These are phyloP conservation scores for Aspidapion aeneum DNA, from an alignment of 2,888 invertebrate genomes.

Conservation along the genomic window DNA sequence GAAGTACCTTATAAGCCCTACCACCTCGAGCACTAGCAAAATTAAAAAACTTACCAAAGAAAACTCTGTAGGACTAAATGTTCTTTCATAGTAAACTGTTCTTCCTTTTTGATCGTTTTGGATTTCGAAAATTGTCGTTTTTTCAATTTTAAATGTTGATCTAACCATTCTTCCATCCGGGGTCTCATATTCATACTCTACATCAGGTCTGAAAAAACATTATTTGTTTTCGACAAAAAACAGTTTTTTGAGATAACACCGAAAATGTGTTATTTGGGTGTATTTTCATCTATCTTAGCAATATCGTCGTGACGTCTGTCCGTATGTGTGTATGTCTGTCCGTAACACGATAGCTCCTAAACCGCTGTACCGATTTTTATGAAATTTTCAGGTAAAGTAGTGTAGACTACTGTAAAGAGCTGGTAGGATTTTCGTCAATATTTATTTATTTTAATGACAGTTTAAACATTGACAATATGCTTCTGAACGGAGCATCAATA, in stretches of 20 bases:
- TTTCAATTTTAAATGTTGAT: neutral
- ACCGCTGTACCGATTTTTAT: neutral
- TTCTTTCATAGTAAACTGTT: neutral
- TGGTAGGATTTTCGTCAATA: no score
- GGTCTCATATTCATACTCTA: neutral
- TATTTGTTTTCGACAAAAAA: no score
- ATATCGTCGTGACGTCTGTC: neutral
- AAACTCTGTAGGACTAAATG: neutral
- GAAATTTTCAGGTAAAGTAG: neutral
- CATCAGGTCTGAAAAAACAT: neutral
- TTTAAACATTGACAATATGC: no score
- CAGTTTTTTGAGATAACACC: no score
- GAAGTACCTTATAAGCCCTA: no score
- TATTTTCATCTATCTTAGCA: neutral
- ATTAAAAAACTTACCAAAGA: neutral
- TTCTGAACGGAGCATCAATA: no score
- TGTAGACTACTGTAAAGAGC: no score
- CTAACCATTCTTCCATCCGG: neutral
- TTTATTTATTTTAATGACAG: no score
- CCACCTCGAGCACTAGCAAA: no score
- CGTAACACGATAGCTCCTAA: neutral
- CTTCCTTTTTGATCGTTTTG: neutral
- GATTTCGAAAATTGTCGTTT: neutral
- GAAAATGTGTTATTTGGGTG: neutral
- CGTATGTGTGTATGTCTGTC: neutral